A percentile compares a stretch with the other conserved stretches of the same genome.
Evolutionary conservation across 1,140 invertebrate species (phyloP).

Genomic region (Hylaeus volcanicus): DNA sequence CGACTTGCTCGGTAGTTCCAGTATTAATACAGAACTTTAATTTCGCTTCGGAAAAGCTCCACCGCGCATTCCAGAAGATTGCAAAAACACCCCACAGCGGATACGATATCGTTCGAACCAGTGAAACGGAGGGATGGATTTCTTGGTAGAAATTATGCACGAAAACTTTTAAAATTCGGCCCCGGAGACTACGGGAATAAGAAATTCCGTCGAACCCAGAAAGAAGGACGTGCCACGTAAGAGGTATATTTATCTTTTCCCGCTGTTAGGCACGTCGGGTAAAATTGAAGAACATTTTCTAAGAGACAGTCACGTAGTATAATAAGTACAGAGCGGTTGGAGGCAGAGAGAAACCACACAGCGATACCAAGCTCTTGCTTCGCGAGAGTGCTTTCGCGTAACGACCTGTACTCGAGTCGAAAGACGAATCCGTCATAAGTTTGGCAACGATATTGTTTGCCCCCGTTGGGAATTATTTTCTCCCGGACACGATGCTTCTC

Average conservation of each 20-base stretch:
- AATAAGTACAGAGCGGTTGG: conserved; percentile 41
- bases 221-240: conserved; percentile 29
- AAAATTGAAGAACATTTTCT: conserved; percentile 60
- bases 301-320: conserved; percentile 53
- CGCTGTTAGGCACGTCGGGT: conserved; percentile 46
- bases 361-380: not conserved
- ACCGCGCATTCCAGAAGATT: too few relatives aligned
- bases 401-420: conserved; percentile 46
- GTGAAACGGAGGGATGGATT: conserved; percentile 10
- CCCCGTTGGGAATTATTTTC: conserved; percentile 11
- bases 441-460: conserved; percentile 25
- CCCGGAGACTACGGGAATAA: conserved; percentile 2
- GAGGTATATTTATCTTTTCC: conserved; percentile 61
- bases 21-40: too few relatives aligned
- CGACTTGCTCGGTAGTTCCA: too few relatives aligned
- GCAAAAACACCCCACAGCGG: not conserved
- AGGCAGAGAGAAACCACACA: not conserved
- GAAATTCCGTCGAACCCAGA: conserved; percentile 31
- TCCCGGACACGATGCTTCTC: not conserved
- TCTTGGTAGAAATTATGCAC: conserved; percentile 1
- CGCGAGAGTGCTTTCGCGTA: conserved; percentile 40
- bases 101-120: not conserved
- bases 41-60: too few relatives aligned
- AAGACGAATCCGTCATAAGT: conserved; percentile 50
- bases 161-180: conserved; percentile 36